These are phyloP conservation scores for Liodrosophila aerea DNA, from an alignment of 2,888 invertebrate genomes.

Conservation along the genomic window DNA sequence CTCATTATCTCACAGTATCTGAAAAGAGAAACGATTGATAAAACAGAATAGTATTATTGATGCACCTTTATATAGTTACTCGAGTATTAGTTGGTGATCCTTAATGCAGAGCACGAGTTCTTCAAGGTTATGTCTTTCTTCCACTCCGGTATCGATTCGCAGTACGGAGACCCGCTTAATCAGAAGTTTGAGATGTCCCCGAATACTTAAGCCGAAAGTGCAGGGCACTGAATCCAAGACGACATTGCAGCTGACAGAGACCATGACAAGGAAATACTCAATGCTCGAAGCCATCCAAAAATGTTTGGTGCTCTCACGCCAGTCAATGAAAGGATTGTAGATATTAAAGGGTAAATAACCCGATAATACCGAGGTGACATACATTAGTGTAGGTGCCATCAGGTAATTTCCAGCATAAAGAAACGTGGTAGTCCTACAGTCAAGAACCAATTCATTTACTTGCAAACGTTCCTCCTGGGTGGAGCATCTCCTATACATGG, in stretches of 20 bases:
- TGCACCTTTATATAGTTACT: conserved; percentile 9
- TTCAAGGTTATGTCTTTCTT: conserved; percentile 18
- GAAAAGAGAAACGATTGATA: neutral
- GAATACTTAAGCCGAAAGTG: conserved; percentile 29
- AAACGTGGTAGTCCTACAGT: too few species aligned
- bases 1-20: conserved; percentile 40
- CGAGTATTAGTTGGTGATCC: conserved; percentile 32
- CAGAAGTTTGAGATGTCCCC: conserved; percentile 23
- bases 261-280: conserved; percentile 11
- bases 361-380: conserved; percentile 8
- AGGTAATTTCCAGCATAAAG: conserved; percentile 9
- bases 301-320: conserved; percentile 7
- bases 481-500: conserved; percentile 13
- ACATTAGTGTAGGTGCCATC: conserved; percentile 12
- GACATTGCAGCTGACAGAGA: conserved; percentile 4
- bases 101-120: conserved; percentile 31
- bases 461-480: conserved; percentile 11
- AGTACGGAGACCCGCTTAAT: conserved; percentile 8
- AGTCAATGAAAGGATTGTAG: conserved; percentile 33
- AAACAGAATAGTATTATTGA: neutral
- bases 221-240: conserved; percentile 19
- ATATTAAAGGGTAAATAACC: conserved; percentile 24
- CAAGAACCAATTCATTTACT: conserved; percentile 7
- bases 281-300: conserved; percentile 14
- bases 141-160: neutral